These are phyloP conservation scores for Glyptemys insculpta DNA, from an alignment of 2,797 vertebrate genomes.

Conservation along the genomic window DNA sequence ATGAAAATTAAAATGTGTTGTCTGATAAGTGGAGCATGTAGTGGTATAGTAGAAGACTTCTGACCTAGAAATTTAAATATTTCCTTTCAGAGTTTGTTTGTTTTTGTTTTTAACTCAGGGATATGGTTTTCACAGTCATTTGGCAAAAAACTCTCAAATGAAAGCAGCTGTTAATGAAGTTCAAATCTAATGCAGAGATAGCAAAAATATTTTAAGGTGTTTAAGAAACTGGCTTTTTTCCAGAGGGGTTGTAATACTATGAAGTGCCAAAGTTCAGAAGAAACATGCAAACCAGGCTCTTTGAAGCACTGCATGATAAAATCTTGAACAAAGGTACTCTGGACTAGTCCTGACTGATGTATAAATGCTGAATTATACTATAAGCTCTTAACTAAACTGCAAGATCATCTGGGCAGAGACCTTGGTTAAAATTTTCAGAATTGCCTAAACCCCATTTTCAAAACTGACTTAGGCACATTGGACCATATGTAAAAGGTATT, in stretches of 20 bases:
- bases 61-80: neutral
- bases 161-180: neutral
- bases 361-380: neutral
- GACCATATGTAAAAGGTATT: no score
- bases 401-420: neutral
- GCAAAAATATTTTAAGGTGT: neutral
- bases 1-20: neutral
- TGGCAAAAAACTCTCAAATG: neutral
- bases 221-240: neutral
- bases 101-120: neutral
- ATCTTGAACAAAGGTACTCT: slow-evolving; percentile 7
- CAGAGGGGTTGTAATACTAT: neutral
- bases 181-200: neutral
- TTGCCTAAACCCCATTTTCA: neutral
- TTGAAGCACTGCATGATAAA: slow-evolving; percentile 37
- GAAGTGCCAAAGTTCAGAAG: neutral
- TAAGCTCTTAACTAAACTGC: neutral
- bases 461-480: no score
- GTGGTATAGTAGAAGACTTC: neutral
- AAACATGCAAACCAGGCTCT: neutral
- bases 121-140: neutral
- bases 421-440: slow-evolving; percentile 3
- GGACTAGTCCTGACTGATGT: neutral
- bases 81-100: neutral
- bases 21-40: fast-evolving